A percentile compares a stretch with the other conserved stretches of the same genome.
phyloP scores from a whole-genome alignment of 2,797 vertebrate species.

The Arrhamphus sclerolepis region DNA sequence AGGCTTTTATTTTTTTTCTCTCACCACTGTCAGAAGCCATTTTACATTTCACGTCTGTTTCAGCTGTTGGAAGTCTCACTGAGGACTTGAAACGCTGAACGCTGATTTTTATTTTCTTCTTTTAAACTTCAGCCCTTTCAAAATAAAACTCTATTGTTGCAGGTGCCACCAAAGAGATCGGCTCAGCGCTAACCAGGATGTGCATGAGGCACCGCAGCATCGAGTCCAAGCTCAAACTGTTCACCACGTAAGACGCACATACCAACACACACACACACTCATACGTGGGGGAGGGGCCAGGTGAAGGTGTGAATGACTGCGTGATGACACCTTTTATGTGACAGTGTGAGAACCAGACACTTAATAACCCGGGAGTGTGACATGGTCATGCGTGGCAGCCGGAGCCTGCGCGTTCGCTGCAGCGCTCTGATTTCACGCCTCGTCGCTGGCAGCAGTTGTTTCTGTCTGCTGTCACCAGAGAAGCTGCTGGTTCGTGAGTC shows the following conservation, averaged over 20 bases:
- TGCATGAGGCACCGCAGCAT: conserved; percentile 89
- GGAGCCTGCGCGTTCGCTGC: background rate
- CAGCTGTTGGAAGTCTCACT: no score
- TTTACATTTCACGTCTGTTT: no score
- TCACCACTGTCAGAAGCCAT: no score
- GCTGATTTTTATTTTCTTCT: no score
- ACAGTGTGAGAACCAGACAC: conserved; percentile 32
- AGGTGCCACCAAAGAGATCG: conserved; percentile 88
- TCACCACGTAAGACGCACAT: conserved; percentile 79
- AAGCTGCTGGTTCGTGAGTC: conserved; percentile 4
- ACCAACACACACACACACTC: conserved; percentile 24
- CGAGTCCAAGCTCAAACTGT: conserved; percentile 85
- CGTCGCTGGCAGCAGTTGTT: conserved; percentile 5
- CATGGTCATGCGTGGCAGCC: background rate
- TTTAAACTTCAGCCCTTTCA: background rate
- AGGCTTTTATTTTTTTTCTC: no score
- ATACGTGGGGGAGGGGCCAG: background rate
- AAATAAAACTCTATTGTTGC: conserved; percentile 2
- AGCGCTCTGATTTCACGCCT: conserved; percentile 9
- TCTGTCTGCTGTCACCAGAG: background rate
- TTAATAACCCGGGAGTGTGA: conserved; percentile 20
- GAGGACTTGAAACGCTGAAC: no score
- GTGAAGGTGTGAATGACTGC: conserved; percentile 33
- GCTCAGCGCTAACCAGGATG: conserved; percentile 86
- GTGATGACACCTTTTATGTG: conserved; percentile 22